These are phyloP conservation scores for Ennomos erosarius DNA, from an alignment of 2,888 invertebrate species.

Conservation along the genomic window DNA sequence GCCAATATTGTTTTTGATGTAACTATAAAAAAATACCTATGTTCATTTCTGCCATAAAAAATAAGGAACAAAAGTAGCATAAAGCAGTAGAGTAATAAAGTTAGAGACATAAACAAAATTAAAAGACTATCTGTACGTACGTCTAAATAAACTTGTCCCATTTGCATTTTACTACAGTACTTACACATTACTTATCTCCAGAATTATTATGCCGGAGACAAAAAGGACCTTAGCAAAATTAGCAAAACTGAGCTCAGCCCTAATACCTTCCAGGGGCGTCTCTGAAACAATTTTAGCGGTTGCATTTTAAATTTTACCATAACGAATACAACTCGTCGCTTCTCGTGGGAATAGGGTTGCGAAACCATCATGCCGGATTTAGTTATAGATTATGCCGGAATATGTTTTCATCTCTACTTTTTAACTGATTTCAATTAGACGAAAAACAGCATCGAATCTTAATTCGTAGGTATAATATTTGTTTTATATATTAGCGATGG, in stretches of 20 bases:
- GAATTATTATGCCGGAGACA: slow-evolving; percentile 13
- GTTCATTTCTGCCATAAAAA: no score
- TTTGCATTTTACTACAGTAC: slow-evolving; percentile 12
- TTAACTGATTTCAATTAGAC: no score
- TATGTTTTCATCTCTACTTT: no score
- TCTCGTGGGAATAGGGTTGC: neutral
- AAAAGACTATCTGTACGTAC: neutral
- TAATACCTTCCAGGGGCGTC: slow-evolving; percentile 17
- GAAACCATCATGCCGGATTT: no score
- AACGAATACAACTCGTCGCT: slow-evolving; percentile 38
- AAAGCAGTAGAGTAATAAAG: neutral
- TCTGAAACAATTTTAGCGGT: slow-evolving; percentile 33
- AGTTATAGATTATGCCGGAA: no score
- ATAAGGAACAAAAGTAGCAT: neutral
- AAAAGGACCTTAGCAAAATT: slow-evolving; percentile 22
- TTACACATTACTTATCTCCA: slow-evolving; percentile 22
- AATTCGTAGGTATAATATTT: no score
- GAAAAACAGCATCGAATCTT: no score
- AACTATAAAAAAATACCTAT: no score
- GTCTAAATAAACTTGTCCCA: neutral
- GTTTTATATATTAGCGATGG: no score
- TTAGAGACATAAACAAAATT: no score
- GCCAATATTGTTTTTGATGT: no score
- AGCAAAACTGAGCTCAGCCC: slow-evolving; percentile 17
- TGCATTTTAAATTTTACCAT: slow-evolving; percentile 58